Evolutionary conservation across 2,888 invertebrate species (phyloP).

Genomic region (Scaptomyza polygonia): DNA sequence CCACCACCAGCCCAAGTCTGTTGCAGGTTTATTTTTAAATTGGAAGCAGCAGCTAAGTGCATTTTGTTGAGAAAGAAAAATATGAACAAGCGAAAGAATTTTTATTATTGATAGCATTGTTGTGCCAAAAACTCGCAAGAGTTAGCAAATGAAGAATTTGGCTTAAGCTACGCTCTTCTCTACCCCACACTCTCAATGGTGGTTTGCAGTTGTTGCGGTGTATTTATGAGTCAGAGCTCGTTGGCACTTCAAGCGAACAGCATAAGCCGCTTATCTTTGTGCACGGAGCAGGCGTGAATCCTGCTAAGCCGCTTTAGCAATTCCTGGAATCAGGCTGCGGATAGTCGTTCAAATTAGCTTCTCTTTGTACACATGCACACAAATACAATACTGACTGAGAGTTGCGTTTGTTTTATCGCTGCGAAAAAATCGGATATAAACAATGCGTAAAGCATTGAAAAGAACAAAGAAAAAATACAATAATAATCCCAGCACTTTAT

Average conservation of each 20-base stretch:
- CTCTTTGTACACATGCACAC: constrained; percentile 8
- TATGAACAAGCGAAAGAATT: constrained; percentile 2
- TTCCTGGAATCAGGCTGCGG: constrained; percentile 24
- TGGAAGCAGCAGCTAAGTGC: neutral
- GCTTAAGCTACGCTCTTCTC: neutral
- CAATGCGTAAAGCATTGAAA: constrained; percentile 8
- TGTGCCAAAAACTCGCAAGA: neutral
- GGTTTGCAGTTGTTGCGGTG: constrained; percentile 12
- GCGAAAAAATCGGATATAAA: constrained; percentile 5
- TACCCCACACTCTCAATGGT: neutral
- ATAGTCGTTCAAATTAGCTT: constrained; percentile 43
- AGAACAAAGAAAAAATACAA: constrained; percentile 2
- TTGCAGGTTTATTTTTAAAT: constrained; percentile 8
- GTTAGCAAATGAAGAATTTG: neutral
- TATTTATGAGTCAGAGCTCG: constrained; percentile 38
- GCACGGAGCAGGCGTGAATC: neutral
- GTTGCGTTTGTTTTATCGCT: constrained; percentile 14
- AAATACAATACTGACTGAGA: neutral
- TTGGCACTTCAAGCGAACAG: constrained; percentile 42
- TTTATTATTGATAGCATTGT: constrained; percentile 18
- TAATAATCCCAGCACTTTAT: constrained; percentile 7
- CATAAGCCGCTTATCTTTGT: constrained; percentile 52
- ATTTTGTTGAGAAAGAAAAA: neutral
- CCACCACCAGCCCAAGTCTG: neutral
- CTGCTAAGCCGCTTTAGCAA: constrained; percentile 30